A percentile compares a stretch with the other conserved stretches of the same genome.
Evolutionary conservation across 2,888 invertebrate genomes (phyloP).

Genomic region (Mythimna loreyi): DNA sequence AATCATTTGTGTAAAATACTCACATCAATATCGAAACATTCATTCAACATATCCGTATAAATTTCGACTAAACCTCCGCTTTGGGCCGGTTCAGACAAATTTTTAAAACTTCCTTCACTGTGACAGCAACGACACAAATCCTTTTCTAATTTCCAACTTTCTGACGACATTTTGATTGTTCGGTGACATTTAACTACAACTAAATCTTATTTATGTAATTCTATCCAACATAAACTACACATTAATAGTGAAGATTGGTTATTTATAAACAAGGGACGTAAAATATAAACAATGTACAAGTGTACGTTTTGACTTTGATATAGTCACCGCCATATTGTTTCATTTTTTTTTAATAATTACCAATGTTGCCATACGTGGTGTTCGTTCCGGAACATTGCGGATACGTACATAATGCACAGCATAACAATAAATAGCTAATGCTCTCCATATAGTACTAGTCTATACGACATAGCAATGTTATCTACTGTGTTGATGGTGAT

Average conservation of each 20-base stretch:
- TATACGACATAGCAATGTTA: no score
- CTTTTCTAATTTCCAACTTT: constrained; percentile 75
- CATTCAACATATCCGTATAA: constrained; percentile 78
- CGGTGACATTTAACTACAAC: constrained; percentile 32
- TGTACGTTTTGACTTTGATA: neutral
- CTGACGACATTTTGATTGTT: constrained; percentile 72
- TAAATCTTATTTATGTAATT: constrained; percentile 1
- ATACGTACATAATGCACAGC: no score
- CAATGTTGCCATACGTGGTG: neutral
- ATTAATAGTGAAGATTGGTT: neutral
- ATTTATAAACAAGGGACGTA: neutral
- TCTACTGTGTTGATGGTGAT: no score
- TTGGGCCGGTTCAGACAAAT: constrained; percentile 70
- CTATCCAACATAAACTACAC: neutral
- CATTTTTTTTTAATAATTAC: neutral
- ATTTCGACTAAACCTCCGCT: constrained; percentile 69
- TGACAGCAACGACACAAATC: constrained; percentile 85
- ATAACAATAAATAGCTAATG: no score
- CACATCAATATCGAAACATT: constrained; percentile 77
- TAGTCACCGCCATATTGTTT: constrained; percentile 43
- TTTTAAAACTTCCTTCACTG: constrained; percentile 77
- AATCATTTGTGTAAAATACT: constrained; percentile 51
- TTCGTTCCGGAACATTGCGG: no score
- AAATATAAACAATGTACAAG: no score
- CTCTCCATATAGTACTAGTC: no score